A percentile compares a stretch with the other conserved stretches of the same genome.
Evolutionary conservation across 2,113 vertebrate species (phyloP).

Genomic region (Dinomys branickii): DNA sequence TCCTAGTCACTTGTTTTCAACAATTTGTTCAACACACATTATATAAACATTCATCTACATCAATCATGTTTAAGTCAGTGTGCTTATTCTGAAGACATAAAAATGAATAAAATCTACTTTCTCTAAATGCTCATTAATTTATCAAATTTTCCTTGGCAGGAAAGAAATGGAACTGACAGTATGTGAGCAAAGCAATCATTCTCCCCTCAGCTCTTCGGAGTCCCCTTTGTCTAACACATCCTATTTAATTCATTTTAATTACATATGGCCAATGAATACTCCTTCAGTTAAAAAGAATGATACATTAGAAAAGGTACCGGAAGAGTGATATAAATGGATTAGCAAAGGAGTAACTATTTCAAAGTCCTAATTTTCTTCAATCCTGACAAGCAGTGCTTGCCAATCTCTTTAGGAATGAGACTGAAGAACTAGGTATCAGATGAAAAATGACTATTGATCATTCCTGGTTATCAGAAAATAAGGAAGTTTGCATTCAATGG

Average conservation of each 20-base stretch:
- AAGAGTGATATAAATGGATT: not conserved
- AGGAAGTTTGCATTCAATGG: not conserved
- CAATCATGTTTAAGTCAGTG: not conserved
- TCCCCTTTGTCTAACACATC: not conserved
- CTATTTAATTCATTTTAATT: slow-evolving; percentile 14
- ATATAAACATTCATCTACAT: not conserved
- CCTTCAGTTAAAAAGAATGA: not conserved
- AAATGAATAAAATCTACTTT: not conserved
- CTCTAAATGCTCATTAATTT: not conserved
- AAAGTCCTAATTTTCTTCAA: not conserved
- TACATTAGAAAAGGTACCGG: not conserved
- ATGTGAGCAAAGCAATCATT: not conserved
- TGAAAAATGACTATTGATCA: not conserved
- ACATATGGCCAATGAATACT: not conserved
- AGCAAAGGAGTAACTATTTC: not conserved
- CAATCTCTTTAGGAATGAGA: not conserved
- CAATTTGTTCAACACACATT: not conserved
- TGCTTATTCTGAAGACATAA: not conserved
- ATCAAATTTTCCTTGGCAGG: not conserved
- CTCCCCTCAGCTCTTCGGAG: not conserved
- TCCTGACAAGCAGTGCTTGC: not conserved
- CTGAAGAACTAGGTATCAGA: not conserved
- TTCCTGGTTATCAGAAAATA: not conserved
- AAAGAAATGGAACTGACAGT: not conserved
- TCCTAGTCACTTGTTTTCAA: not conserved